Evolutionary conservation across 2,797 vertebrate species (phyloP).

Genomic region (Cryptoprocta ferox): DNA sequence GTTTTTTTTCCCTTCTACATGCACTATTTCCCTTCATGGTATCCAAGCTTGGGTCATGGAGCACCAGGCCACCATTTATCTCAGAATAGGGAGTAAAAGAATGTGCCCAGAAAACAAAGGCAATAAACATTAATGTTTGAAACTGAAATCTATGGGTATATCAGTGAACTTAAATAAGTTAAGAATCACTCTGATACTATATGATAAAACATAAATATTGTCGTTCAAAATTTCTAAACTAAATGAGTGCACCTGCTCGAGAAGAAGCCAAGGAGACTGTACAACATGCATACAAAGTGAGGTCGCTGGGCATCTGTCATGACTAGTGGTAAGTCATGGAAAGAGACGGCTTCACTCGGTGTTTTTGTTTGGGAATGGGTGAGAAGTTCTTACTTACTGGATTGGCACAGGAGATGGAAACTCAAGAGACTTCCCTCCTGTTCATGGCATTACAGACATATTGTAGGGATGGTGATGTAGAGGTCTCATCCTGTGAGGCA

Average conservation of each 20-base stretch:
- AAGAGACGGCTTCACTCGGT: rapidly evolving
- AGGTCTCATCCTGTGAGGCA: rapidly evolving
- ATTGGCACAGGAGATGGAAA: background rate
- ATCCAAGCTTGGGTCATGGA: background rate
- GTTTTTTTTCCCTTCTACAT: background rate
- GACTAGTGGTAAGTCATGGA: no score
- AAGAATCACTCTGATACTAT: background rate
- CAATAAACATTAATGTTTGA: background rate
- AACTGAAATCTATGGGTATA: background rate
- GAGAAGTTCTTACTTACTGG: background rate
- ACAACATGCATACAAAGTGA: background rate
- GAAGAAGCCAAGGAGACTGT: background rate
- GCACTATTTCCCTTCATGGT: background rate
- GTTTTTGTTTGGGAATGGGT: background rate
- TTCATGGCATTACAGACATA: rapidly evolving
- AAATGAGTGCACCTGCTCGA: no score
- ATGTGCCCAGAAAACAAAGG: background rate
- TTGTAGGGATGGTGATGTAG: rapidly evolving
- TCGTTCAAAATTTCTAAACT: background rate
- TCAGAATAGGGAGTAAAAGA: rapidly evolving
- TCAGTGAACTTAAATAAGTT: background rate
- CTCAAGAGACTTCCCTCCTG: background rate
- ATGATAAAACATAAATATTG: background rate
- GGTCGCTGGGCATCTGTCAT: background rate
- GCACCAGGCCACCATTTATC: background rate